phyloP scores from a whole-genome alignment of 2,888 invertebrate species.

The Tubulanus polymorphus region DNA sequence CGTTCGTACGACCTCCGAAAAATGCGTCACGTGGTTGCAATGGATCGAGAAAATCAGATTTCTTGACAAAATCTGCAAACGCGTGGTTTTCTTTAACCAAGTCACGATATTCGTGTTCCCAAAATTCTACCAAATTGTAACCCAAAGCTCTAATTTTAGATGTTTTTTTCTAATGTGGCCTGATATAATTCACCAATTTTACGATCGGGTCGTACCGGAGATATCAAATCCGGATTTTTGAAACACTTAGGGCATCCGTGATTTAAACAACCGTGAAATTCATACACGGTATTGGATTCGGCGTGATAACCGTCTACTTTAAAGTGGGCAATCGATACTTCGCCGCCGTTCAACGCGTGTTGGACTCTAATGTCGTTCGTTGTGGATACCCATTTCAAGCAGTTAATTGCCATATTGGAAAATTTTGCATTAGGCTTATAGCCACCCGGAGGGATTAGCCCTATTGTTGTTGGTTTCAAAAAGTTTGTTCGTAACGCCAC shows the following conservation, averaged over 20 bases:
- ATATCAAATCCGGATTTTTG: background rate
- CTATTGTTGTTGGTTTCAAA: constrained; percentile 15
- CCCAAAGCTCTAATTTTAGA: constrained; percentile 15
- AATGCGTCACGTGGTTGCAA: constrained; percentile 30
- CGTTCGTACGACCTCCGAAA: constrained; percentile 31
- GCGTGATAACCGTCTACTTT: constrained; percentile 19
- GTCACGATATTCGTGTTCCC: constrained; percentile 26
- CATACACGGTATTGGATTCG: constrained; percentile 17
- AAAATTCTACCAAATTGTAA: constrained; percentile 19
- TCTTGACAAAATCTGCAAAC: constrained; percentile 16
- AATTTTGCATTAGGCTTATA: constrained; percentile 12
- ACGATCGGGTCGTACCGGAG: constrained; percentile 13
- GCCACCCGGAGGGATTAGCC: constrained; percentile 14
- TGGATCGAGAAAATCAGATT: constrained; percentile 18
- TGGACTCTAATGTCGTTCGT: constrained; percentile 10
- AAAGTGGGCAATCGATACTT: constrained; percentile 14
- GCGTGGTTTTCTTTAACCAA: constrained; percentile 14
- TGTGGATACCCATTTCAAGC: constrained; percentile 18
- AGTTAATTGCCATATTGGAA: constrained; percentile 13
- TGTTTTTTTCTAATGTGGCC: too few species aligned
- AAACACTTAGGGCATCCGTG: constrained; percentile 25
- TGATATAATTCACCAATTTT: constrained; percentile 13
- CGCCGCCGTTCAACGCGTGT: constrained; percentile 11
- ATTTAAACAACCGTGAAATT: constrained; percentile 23
- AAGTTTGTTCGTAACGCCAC: constrained; percentile 11